phyloP scores from a whole-genome alignment of 1,140 invertebrate genomes.

The Sitophilus oryzae region DNA sequence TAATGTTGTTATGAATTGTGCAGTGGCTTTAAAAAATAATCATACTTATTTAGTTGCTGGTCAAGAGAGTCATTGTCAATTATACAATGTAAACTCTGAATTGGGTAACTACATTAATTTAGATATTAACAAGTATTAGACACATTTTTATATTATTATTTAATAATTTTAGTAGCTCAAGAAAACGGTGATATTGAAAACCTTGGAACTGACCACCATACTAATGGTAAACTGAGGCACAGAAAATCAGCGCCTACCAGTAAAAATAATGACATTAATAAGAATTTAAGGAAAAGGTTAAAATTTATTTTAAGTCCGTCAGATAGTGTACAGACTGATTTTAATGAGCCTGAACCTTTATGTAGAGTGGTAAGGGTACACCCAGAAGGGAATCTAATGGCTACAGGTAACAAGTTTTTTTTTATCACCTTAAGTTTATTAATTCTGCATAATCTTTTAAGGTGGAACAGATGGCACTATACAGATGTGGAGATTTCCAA shows the following conservation, averaged over 20 bases:
- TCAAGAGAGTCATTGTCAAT: conserved; percentile 85
- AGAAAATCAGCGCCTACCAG: conserved; percentile 40
- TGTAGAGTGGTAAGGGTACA: conserved; percentile 83
- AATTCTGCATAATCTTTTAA: conserved; percentile 12
- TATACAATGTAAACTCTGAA: conserved; percentile 75
- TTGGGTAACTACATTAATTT: conserved; percentile 42
- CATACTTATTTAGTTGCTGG: conserved; percentile 78
- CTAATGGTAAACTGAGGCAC: conserved; percentile 39
- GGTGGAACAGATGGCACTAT: conserved; percentile 82
- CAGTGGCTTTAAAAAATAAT: conserved; percentile 55
- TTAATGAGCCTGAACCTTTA: conserved; percentile 66
- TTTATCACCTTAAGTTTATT: neutral
- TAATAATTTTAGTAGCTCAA: conserved; percentile 3
- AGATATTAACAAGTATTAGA: neutral
- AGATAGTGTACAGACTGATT: conserved; percentile 77
- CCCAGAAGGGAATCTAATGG: conserved; percentile 69
- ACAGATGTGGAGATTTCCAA: conserved; percentile 84
- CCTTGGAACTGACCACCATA: conserved; percentile 45
- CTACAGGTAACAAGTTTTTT: conserved; percentile 54
- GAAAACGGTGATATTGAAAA: conserved; percentile 47
- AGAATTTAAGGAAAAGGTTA: conserved; percentile 56
- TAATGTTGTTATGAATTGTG: conserved; percentile 88
- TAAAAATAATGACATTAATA: conserved; percentile 45
- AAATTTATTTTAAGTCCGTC: conserved; percentile 64
- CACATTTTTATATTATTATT: conserved; percentile 1